phyloP scores from a whole-genome alignment of 2,888 invertebrate species.

The Sthenelais limicola region DNA sequence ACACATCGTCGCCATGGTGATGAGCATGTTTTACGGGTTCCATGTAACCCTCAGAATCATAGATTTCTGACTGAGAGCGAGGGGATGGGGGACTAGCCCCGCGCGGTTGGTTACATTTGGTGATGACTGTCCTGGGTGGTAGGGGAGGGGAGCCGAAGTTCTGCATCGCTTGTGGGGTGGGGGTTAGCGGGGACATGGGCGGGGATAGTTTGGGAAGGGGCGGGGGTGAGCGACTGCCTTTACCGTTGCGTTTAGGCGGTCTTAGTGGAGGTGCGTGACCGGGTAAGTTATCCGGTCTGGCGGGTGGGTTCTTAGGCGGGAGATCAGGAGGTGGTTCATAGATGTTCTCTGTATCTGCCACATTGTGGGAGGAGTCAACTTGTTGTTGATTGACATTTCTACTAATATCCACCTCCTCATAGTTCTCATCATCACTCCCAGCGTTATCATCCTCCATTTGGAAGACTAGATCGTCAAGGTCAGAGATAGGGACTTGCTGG shows the following conservation, averaged over 20 bases:
- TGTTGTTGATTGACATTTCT: neutral
- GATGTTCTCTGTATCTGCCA: constrained; percentile 13
- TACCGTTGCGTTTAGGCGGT: constrained; percentile 4
- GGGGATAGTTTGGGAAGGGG: neutral
- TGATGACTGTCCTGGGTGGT: neutral
- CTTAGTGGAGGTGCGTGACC: neutral
- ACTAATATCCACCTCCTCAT: constrained; percentile 5
- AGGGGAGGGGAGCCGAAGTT: constrained; percentile 9
- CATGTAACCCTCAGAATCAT: constrained; percentile 12
- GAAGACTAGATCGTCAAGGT: too few relatives aligned
- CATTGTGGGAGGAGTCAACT: neutral
- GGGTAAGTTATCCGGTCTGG: neutral
- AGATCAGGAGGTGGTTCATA: constrained; percentile 6
- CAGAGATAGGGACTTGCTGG: too few relatives aligned
- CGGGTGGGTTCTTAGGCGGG: neutral
- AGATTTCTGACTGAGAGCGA: constrained; percentile 13
- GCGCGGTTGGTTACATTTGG: neutral
- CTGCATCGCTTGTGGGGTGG: neutral
- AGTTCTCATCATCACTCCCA: neutral
- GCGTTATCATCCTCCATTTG: neutral
- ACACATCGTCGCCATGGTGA: neutral
- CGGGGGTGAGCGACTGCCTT: neutral
- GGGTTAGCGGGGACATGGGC: neutral
- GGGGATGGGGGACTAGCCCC: neutral
- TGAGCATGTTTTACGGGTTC: constrained; percentile 1